These are phyloP conservation scores for Iphiclides podalirius DNA, from an alignment of 2,888 invertebrate species.

Conservation along the genomic window DNA sequence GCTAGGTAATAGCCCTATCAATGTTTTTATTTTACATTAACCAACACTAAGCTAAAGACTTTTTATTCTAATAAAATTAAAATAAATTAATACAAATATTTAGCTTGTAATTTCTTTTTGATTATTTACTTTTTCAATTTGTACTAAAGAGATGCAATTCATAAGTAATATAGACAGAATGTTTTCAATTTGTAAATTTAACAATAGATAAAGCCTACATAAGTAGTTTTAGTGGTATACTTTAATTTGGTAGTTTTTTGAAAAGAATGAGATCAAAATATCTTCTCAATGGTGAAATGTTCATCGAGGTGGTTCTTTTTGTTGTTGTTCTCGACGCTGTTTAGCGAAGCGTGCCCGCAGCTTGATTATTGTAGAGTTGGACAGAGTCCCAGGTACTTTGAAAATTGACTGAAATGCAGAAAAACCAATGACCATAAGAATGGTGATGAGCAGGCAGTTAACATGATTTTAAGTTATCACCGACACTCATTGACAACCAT, in stretches of 20 bases:
- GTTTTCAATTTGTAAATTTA: too few species aligned
- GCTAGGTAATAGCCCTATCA: neutral
- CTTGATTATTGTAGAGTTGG: conserved; percentile 82
- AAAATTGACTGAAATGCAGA: conserved; percentile 89
- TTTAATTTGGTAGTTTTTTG: conserved; percentile 38
- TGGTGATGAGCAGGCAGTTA: too few species aligned
- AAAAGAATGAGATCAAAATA: conserved; percentile 58
- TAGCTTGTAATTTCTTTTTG: too few species aligned
- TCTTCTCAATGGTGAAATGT: conserved; percentile 24
- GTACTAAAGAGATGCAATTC: too few species aligned
- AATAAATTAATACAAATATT: neutral
- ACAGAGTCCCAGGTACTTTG: conserved; percentile 88
- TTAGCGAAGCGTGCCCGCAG: conserved; percentile 80
- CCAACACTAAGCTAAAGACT: neutral
- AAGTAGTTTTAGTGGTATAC: conserved; percentile 27
- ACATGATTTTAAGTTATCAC: too few species aligned
- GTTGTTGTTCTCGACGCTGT: conserved; percentile 74
- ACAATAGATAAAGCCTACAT: conserved; percentile 20
- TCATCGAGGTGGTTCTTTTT: conserved; percentile 65
- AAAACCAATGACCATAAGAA: too few species aligned
- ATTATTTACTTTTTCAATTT: too few species aligned
- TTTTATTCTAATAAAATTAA: neutral
- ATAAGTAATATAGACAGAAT: too few species aligned
- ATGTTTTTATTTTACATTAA: conserved; percentile 1
- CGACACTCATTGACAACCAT: too few species aligned